Percentiles rank a stretch among this genome's conserved stretches.
phyloP scores from a whole-genome alignment of 2,888 invertebrate genomes.

The Diplolepis rosae region DNA sequence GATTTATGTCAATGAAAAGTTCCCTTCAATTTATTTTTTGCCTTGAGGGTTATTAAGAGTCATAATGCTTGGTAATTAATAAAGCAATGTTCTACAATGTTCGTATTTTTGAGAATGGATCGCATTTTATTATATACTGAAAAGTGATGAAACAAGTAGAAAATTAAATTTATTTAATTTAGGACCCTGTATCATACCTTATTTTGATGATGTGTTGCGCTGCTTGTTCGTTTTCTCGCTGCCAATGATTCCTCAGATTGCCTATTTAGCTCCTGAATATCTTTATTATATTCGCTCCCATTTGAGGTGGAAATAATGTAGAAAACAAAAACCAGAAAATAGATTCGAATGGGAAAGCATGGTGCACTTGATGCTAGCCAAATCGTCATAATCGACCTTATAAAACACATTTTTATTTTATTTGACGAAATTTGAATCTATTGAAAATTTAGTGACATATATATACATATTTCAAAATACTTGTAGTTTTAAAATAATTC shows the following conservation, averaged over 20 bases:
- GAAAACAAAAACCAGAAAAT: conserved; percentile 8
- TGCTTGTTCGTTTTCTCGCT: background rate
- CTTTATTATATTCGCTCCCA: conserved; percentile 1
- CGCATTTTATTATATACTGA: too few relatives aligned
- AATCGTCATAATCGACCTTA: conserved; percentile 21
- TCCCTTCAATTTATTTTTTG: background rate
- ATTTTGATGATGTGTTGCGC: conserved; percentile 2
- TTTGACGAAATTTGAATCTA: background rate
- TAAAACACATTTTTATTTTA: background rate
- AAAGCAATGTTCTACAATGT: background rate
- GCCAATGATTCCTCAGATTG: conserved; percentile 16
- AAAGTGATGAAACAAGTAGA: too few relatives aligned
- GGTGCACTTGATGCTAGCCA: background rate
- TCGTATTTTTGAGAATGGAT: too few relatives aligned
- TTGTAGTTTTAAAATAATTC: too few relatives aligned
- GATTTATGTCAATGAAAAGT: background rate
- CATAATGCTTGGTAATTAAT: background rate
- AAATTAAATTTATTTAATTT: too few relatives aligned
- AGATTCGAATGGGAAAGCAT: background rate
- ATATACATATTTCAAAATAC: too few relatives aligned
- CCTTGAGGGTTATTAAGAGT: background rate
- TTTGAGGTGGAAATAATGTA: conserved; percentile 5
- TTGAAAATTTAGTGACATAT: too few relatives aligned
- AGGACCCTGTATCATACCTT: background rate
- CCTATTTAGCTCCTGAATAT: conserved; percentile 18